Evolutionary conservation across 2,888 invertebrate genomes (phyloP), one percentile per base, ranked within the genome.

Genomic region (Myopa tessellatipennis): DNA sequence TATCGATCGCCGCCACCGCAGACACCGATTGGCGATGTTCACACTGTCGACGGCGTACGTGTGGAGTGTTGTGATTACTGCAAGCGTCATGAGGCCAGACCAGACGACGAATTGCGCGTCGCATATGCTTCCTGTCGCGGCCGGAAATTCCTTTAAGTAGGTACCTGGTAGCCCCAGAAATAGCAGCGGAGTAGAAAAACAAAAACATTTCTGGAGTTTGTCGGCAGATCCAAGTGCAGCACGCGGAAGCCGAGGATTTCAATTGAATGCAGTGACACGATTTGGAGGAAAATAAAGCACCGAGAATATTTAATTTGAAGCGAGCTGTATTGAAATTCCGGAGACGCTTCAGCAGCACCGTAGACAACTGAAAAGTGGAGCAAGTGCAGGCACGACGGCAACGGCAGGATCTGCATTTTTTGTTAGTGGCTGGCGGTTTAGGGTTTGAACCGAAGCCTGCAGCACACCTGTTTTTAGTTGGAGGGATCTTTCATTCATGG

Each of bases 121-220:
- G 81, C 80, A 82, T 79, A 79, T 80, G 82, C 67, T 82, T 82
- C 82, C 82, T 82, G 82, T 78, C 18, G 72, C 69, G n/a, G 67
- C 77, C 77, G 77, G 77, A 78, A 74, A 78, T 61, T 78, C 77
- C 77, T 78, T 77, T 77, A 77, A 77, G 77, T 26, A 26, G 26
- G 26, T 74, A 63, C 77, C 4, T 58, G 18, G 26, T 45, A 40
- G 68, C 38, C n/a, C 38, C 67, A 40, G 38, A 63, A 18, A 1
- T 18, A 58, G 10, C 52, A 8, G 58, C n/a, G 26, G 34, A 63
- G 26, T 12, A 26, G 16, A 45, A 34, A 55, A 52, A 18, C 26
- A 40, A 50, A 50, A 26, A 34, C 18, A 63, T 34, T 34, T 16
- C 12, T 6, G 1, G 26, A 26, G 26, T 26, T 26, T 26, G 36